phyloP scores from a whole-genome alignment of 1,140 invertebrate species.

The Euwallacea fornicatus region DNA sequence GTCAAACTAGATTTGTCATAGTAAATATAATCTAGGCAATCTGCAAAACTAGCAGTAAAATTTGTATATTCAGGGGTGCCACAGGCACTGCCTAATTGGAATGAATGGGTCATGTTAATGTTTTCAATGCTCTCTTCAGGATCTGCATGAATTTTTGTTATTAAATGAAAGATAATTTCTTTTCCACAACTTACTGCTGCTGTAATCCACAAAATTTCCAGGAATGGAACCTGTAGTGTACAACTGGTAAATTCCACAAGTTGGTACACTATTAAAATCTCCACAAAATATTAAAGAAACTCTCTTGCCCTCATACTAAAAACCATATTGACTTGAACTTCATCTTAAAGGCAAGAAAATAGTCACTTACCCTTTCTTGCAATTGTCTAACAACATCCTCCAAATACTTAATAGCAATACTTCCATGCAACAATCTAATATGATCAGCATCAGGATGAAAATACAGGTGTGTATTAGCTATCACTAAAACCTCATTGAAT shows the following conservation, averaged over 20 bases:
- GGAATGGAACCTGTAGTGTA: conserved; percentile 70
- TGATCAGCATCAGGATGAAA: conserved; percentile 90
- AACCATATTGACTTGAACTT: conserved; percentile 16
- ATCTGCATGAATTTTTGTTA: conserved; percentile 56
- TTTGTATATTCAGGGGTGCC: conserved; percentile 83
- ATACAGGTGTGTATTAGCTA: conserved; percentile 91
- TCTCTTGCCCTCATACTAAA: conserved; percentile 59
- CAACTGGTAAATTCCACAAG: conserved; percentile 77
- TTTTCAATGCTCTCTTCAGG: conserved; percentile 63
- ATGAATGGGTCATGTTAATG: conserved; percentile 64
- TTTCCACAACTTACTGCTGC: conserved; percentile 66
- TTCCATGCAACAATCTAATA: conserved; percentile 80
- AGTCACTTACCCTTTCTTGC: conserved; percentile 54
- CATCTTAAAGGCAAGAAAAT: conserved; percentile 4
- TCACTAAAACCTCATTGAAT: conserved; percentile 65
- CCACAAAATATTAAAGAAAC: conserved; percentile 76
- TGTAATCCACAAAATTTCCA: conserved; percentile 70
- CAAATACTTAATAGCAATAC: conserved; percentile 64
- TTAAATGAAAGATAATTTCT: conserved; percentile 11
- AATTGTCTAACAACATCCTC: conserved; percentile 57
- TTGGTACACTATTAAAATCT: conserved; percentile 85
- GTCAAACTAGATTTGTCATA: conserved; percentile 69
- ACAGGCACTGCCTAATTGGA: conserved; percentile 71
- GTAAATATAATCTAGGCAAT: conserved; percentile 92
- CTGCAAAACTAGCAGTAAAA: conserved; percentile 79